A percentile compares a stretch with the other conserved stretches of the same genome.
Conservation (phyloP, 2,113 vertebrate species). For the Caranx melampygus region DNA sequence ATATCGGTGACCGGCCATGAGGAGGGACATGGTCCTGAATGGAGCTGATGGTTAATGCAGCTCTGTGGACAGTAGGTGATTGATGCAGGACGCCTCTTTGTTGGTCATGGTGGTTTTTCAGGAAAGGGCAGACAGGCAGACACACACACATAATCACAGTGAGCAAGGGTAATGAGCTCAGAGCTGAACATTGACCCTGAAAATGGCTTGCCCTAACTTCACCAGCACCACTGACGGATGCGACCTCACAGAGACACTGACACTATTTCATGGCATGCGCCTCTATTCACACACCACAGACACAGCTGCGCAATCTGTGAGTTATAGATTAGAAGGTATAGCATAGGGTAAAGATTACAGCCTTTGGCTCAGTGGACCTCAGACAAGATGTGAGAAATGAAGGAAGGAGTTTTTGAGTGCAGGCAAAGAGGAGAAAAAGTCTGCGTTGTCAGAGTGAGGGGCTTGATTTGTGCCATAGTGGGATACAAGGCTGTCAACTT, state of each 20-base stretch:
- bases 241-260: slow-evolving; percentile 15
- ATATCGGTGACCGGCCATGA: slow-evolving; percentile 39
- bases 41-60: slow-evolving; percentile 35
- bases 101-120: slow-evolving; percentile 53
- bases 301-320: slow-evolving; percentile 47
- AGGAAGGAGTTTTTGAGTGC: slow-evolving; percentile 30
- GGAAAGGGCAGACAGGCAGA: slow-evolving; percentile 35
- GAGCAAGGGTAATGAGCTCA: slow-evolving; percentile 54
- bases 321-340: slow-evolving; percentile 45
- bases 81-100: slow-evolving; percentile 64
- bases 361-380: slow-evolving; percentile 23
- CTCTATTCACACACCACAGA: slow-evolving; percentile 30
- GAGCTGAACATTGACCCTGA: slow-evolving; percentile 59
- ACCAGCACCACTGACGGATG: slow-evolving; percentile 10
- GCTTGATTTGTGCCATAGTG: not conserved
- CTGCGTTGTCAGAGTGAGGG: not conserved
- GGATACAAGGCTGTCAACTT: not conserved
- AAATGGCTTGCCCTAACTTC: slow-evolving; percentile 31
- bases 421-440: slow-evolving; percentile 8
- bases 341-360: slow-evolving; percentile 29
- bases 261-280: slow-evolving; percentile 17
- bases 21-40: slow-evolving; percentile 27
- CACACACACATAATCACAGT: slow-evolving; percentile 24
- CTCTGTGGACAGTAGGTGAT: slow-evolving; percentile 45
- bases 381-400: slow-evolving; percentile 13